Percentiles rank a stretch among this genome's conserved stretches.
Evolutionary conservation across 2,113 vertebrate genomes (phyloP).

Genomic region (Larimichthys crocea): DNA sequence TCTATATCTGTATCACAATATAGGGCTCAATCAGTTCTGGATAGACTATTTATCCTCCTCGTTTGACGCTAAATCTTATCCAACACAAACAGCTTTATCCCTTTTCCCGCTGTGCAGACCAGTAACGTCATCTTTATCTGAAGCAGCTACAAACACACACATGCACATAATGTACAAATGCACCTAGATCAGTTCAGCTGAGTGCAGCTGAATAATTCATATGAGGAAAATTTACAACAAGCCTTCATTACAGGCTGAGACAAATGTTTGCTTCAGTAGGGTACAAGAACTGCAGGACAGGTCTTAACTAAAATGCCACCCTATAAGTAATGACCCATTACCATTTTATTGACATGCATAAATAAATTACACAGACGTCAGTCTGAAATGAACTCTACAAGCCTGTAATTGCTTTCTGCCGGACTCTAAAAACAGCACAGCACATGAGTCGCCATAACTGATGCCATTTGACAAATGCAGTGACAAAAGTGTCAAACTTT

Average conservation of each 20-base stretch:
- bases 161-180: slow-evolving; percentile 55
- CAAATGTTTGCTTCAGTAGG: slow-evolving; percentile 50
- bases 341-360: slow-evolving; percentile 47
- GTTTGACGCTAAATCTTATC: slow-evolving; percentile 72
- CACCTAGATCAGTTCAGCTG: slow-evolving; percentile 61
- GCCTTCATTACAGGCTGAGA: slow-evolving; percentile 48
- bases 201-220: slow-evolving; percentile 76
- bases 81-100: slow-evolving; percentile 75
- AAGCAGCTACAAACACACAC: slow-evolving; percentile 57
- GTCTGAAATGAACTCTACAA: slow-evolving; percentile 43
- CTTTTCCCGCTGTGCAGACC: slow-evolving; percentile 55
- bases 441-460: neutral
- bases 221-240: slow-evolving; percentile 55
- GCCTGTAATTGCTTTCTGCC: slow-evolving; percentile 36
- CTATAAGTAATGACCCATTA: slow-evolving; percentile 53
- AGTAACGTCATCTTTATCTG: slow-evolving; percentile 59
- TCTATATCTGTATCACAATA: slow-evolving; percentile 47
- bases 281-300: slow-evolving; percentile 31
- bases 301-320: slow-evolving; percentile 48
- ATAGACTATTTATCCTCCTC: slow-evolving; percentile 71
- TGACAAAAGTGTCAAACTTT: slow-evolving; percentile 9
- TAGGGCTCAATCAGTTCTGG: slow-evolving; percentile 68
- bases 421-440: neutral
- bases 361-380: slow-evolving; percentile 49
- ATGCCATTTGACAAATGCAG: slow-evolving; percentile 6